Evolutionary conservation across 64 coral and sea anemone species (phyloP).

Genomic region (Astreopora myriophthalma): DNA sequence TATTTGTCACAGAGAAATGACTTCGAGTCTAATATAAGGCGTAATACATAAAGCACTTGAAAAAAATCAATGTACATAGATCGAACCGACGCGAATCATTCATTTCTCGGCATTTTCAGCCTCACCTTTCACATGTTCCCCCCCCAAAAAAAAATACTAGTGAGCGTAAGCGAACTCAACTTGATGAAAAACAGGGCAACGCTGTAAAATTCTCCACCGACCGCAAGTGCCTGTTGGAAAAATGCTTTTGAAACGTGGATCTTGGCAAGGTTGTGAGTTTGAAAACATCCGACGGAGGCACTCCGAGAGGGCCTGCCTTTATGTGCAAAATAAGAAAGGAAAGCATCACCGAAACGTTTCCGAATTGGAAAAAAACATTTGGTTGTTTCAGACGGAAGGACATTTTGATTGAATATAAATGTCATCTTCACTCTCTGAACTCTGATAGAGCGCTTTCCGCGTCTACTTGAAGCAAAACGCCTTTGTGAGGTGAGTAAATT

Average conservation of each 20-base stretch:
- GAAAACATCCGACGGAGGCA: not conserved
- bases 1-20: conserved; percentile 81
- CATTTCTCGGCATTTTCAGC: not conserved
- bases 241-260: not conserved
- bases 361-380: not conserved
- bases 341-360: not conserved
- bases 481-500: conserved; percentile 18
- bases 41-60: conserved; percentile 40
- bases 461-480: not conserved
- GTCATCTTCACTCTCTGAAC: not conserved
- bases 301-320: not conserved
- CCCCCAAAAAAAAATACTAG: not conserved
- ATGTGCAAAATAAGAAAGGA: not conserved
- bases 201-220: not conserved
- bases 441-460: not conserved
- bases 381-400: not conserved
- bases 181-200: not conserved
- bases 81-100: conserved; percentile 24
- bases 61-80: conserved; percentile 11
- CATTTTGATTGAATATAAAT: not conserved
- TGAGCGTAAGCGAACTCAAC: not conserved
- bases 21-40: conserved; percentile 52
- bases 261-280: not conserved
- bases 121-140: not conserved
- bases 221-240: not conserved